Evolutionary conservation across 2,888 invertebrate species (phyloP).

Genomic region (Monochamus alternatus): DNA sequence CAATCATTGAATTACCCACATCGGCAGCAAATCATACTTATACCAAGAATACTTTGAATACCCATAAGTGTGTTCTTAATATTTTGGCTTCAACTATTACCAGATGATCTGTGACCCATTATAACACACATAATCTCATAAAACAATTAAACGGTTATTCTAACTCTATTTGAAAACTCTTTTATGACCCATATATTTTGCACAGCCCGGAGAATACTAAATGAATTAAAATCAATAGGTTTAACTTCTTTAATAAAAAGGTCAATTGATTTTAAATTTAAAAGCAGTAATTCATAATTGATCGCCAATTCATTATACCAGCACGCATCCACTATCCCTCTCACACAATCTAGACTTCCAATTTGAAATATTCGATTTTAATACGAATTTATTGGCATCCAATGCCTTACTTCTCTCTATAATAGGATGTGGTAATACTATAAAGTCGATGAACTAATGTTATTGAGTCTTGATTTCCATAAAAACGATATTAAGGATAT

Average conservation of each 20-base stretch:
- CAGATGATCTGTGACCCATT: too few relatives aligned
- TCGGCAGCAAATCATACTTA: too few relatives aligned
- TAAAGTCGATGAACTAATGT: slow-evolving; percentile 1
- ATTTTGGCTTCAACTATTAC: too few relatives aligned
- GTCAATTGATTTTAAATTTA: slow-evolving; percentile 12
- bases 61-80: too few relatives aligned
- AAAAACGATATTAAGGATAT: too few relatives aligned
- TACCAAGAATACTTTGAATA: too few relatives aligned
- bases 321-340: not conserved
- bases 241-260: not conserved
- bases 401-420: not conserved
- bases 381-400: slow-evolving; percentile 5
- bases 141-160: not conserved
- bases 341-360: not conserved
- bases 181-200: not conserved
- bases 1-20: too few relatives aligned
- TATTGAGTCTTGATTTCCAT: not conserved
- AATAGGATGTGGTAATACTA: not conserved
- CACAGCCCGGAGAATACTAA: not conserved
- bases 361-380: not conserved
- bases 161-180: not conserved
- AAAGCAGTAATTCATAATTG: not conserved
- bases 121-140: too few relatives aligned
- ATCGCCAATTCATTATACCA: not conserved
- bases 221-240: not conserved